Percentiles rank a stretch among this genome's conserved stretches.
phyloP scores from a whole-genome alignment of 2,888 invertebrate genomes.

The Amiota communis region DNA sequence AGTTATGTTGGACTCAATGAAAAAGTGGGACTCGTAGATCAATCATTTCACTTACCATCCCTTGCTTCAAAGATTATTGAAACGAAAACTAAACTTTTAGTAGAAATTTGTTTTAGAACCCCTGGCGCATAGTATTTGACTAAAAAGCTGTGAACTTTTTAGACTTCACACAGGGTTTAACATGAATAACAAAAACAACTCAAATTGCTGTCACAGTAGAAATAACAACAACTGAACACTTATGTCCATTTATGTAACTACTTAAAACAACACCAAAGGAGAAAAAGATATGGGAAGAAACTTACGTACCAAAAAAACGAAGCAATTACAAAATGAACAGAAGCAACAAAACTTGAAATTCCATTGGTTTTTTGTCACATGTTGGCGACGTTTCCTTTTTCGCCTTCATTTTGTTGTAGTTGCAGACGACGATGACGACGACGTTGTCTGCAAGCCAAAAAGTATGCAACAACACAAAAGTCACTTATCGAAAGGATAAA shows the following conservation, averaged over 20 bases:
- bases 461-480: conserved; percentile 51
- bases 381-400: conserved; percentile 33
- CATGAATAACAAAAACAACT: conserved; percentile 21
- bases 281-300: conserved; percentile 1
- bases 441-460: conserved; percentile 45
- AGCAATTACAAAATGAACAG: conserved; percentile 47
- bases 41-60: too few relatives aligned
- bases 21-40: too few relatives aligned
- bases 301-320: conserved; percentile 19
- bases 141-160: too few relatives aligned
- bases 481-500: conserved; percentile 18
- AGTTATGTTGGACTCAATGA: too few relatives aligned
- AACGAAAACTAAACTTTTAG: too few relatives aligned
- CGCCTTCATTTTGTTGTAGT: conserved; percentile 15
- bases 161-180: too few relatives aligned
- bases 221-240: conserved; percentile 22
- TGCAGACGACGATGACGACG: background rate
- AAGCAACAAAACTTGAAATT: conserved; percentile 8
- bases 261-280: background rate
- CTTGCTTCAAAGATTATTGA: too few relatives aligned
- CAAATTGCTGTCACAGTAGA: conserved; percentile 16
- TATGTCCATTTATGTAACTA: background rate
- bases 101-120: too few relatives aligned
- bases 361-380: conserved; percentile 26
- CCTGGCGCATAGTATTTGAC: too few relatives aligned